Conservation (phyloP, 2,113 vertebrate genomes). For the Cephalopholis sonnerati region DNA sequence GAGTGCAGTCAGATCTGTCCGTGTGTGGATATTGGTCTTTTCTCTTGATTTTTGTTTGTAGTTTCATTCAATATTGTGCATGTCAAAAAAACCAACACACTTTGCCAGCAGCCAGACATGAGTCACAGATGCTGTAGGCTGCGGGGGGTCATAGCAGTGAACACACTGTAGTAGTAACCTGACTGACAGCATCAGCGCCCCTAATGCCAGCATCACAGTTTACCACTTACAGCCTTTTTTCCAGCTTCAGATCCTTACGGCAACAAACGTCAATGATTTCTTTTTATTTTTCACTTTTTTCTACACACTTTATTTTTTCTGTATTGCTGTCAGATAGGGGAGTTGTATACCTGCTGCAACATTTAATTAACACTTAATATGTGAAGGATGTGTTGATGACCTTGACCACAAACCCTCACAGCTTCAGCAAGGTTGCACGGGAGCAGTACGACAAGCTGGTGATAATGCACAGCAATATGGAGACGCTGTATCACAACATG, state of each 20-base stretch:
- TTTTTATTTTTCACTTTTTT: too few species aligned
- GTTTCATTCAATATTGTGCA: slow-evolving; percentile 3
- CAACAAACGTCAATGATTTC: not conserved
- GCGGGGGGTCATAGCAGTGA: slow-evolving; percentile 25
- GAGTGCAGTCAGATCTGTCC: not conserved
- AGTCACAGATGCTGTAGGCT: slow-evolving; percentile 36
- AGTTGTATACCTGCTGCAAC: not conserved
- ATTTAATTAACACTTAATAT: slow-evolving; percentile 12
- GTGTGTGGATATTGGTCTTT: not conserved
- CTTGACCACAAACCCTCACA: slow-evolving; percentile 89
- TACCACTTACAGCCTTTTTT: slow-evolving; percentile 16
- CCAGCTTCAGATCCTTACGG: slow-evolving; percentile 2
- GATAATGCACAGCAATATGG: slow-evolving; percentile 92
- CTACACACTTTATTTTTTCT: not conserved
- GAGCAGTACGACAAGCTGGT: slow-evolving; percentile 92
- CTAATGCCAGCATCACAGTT: slow-evolving; percentile 26
- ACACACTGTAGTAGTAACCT: slow-evolving; percentile 25
- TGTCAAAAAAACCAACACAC: slow-evolving; percentile 14
- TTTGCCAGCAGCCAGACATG: slow-evolving; percentile 36
- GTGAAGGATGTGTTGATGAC: slow-evolving; percentile 41
- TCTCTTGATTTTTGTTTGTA: slow-evolving; percentile 4
- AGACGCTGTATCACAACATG: slow-evolving; percentile 88
- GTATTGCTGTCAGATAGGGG: not conserved
- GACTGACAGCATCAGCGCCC: slow-evolving; percentile 32
- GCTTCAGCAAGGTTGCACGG: slow-evolving; percentile 89